phyloP scores from a whole-genome alignment of 2,797 vertebrate species.

The Martes flavigula region DNA sequence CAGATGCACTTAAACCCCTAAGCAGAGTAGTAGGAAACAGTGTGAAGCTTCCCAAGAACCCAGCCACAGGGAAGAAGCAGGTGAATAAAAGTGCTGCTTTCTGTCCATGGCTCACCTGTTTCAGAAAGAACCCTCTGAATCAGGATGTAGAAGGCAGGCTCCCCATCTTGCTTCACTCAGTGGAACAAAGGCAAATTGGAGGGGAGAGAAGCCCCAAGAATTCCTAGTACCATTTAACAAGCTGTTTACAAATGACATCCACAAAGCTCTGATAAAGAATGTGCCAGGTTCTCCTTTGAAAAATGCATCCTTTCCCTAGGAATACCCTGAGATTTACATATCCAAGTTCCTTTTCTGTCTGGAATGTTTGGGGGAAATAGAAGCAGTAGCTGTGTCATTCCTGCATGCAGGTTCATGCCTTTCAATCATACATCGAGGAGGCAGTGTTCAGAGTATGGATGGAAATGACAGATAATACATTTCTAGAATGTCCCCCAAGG shows the following conservation, averaged over 20 bases:
- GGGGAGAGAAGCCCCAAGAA: background rate
- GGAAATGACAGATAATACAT: background rate
- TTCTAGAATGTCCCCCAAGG: background rate
- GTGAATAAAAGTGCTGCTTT: background rate
- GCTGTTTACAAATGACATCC: background rate
- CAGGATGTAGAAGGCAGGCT: background rate
- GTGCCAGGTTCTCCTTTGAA: background rate
- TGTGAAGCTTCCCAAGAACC: background rate
- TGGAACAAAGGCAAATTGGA: background rate
- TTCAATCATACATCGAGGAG: background rate
- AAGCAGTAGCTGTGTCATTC: too few species aligned
- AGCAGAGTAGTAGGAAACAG: background rate
- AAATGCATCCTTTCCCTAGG: background rate
- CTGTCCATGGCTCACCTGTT: background rate
- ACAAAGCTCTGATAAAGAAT: background rate
- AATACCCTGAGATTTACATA: background rate
- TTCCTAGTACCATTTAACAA: background rate
- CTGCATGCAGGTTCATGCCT: too few species aligned
- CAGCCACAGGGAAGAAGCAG: background rate
- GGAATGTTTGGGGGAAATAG: background rate
- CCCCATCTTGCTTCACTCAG: background rate
- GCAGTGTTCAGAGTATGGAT: background rate
- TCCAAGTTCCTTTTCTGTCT: background rate
- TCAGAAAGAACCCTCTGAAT: background rate
- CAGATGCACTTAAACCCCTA: background rate